Evolutionary conservation across 2,888 invertebrate genomes (phyloP).

Genomic region (Dyspetes luteomarginatus): DNA sequence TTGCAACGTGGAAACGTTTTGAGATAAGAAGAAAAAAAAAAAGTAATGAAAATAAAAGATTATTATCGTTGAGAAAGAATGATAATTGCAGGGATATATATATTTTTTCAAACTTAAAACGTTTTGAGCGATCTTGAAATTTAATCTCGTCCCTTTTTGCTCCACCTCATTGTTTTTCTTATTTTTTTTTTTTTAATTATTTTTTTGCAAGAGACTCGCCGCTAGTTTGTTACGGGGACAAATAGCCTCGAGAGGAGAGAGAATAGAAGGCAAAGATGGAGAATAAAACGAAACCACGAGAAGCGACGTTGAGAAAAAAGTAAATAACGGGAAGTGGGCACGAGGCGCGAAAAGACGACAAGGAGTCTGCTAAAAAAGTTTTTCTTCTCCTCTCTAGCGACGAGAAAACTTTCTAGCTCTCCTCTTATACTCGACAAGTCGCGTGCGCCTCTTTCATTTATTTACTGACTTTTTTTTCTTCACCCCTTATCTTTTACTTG

Average conservation of each 20-base stretch:
- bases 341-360: conserved; percentile 46
- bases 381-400: conserved; percentile 52
- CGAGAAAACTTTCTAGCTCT: conserved; percentile 61
- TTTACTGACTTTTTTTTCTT: conserved; percentile 59
- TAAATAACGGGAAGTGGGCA: neutral
- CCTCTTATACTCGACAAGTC: conserved; percentile 42
- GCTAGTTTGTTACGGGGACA: conserved; percentile 46
- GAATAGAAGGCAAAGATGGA: conserved; percentile 26
- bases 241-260: conserved; percentile 10
- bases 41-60: too few relatives aligned
- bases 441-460: conserved; percentile 57
- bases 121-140: conserved; percentile 31
- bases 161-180: conserved; percentile 15
- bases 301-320: conserved; percentile 21
- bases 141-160: conserved; percentile 43
- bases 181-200: conserved; percentile 3
- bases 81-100: too few relatives aligned
- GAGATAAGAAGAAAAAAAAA: too few relatives aligned
- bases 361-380: conserved; percentile 55
- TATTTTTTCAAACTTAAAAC: conserved; percentile 4
- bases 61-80: too few relatives aligned
- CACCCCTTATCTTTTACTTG: neutral
- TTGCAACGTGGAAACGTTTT: too few relatives aligned
- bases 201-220: conserved; percentile 13
- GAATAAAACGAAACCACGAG: conserved; percentile 61